These are phyloP conservation scores for Glaucomys volans DNA, from an alignment of 2,113 vertebrate species.

Conservation along the genomic window DNA sequence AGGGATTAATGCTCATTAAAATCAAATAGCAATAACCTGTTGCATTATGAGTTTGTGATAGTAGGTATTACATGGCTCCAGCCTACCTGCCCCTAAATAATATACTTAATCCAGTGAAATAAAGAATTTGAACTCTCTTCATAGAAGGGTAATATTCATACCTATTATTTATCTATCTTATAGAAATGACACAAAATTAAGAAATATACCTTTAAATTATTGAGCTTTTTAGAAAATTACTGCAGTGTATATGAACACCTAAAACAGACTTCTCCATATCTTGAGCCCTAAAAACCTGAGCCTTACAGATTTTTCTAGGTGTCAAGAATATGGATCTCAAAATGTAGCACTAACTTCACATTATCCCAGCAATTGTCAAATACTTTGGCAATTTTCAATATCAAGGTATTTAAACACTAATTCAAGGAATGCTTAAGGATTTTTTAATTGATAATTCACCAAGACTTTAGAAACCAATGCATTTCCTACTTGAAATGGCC, in stretches of 20 bases:
- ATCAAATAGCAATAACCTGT: not conserved
- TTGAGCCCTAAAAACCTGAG: not conserved
- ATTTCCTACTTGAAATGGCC: not conserved
- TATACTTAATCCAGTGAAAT: conserved; percentile 1
- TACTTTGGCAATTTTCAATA: not conserved
- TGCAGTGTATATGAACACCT: not conserved
- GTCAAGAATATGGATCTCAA: not conserved
- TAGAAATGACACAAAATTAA: not conserved
- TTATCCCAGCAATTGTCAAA: not conserved
- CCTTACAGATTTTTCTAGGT: not conserved
- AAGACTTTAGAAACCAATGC: not conserved
- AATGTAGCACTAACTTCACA: conserved; percentile 12
- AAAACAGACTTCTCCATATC: not conserved
- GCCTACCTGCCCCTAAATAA: not conserved
- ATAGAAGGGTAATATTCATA: not conserved
- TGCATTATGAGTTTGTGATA: conserved; percentile 1
- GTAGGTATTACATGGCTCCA: not conserved
- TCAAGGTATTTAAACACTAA: not conserved
- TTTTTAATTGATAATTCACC: not conserved
- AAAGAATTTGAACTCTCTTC: not conserved
- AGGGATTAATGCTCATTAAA: not conserved
- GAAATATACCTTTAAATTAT: not conserved
- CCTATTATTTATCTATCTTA: not conserved
- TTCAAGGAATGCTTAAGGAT: not conserved
- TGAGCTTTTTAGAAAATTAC: not conserved